Base-by-base conservation (phyloP, 2,888 invertebrate species). In the Dendrolimus pini region DNA sequence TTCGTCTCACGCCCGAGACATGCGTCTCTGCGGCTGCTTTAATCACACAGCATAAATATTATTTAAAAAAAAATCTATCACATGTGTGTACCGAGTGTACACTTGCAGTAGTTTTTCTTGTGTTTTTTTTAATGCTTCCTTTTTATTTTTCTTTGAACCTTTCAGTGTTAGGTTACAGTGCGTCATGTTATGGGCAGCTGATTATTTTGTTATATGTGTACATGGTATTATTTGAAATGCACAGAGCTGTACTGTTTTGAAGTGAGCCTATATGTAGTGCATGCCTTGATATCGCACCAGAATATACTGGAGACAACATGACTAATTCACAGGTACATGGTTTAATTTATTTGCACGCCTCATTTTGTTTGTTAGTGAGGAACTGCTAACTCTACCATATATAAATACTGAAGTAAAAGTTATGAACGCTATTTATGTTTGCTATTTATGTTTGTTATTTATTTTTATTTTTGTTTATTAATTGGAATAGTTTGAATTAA, bases 321-420 rank as follows among this genome's bases (percentile, higher is more conserved):
- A 93, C 92, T 76, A 93, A 93, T 86, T 92, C 92, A 75, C 93
- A 93, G 93, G 93, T 93, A 91, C 78, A 77, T 71, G 66, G 71
- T 71, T 71, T 69, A 68, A 72, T 72, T 75, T 74, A 70, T 74
- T 80, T 80, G 75, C 77, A 74, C 76, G 69, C 68, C 68, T 71
- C 74, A 68, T 64, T 72, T 74, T 56, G 1, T 60, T 64, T 62
- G 60, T 57, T 58, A 54, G 41, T n/a, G 52, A 56, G 54, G 55
- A 57, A 58, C 58, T 55, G 61, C 62, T 65, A 64, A 30, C 30
- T 30, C 30, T 30, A 30, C 6, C 30, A 30, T 30, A 30, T 3
- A 30, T 30, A 6, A 30, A 30, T 30, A 30, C 1, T 30, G 30
- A 30, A 30, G 30, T 30, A 30, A 6, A 30, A 30, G 3, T 30